Percentiles rank a stretch among this genome's conserved stretches.
Conservation (phyloP, 2,797 vertebrate genomes). For the Pithecia hirsuta region DNA sequence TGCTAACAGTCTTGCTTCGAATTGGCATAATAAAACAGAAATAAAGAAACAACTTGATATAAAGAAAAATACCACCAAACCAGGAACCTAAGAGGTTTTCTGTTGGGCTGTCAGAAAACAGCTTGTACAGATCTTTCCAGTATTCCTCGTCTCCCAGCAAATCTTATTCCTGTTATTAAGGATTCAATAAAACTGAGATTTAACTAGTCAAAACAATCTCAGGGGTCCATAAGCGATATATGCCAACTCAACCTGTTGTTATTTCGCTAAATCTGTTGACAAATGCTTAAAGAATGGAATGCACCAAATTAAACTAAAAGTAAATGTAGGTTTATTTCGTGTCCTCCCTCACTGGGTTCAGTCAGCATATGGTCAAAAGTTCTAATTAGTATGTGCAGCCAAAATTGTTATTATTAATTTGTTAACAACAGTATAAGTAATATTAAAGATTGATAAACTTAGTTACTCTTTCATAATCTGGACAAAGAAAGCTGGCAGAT, state of each 20-base stretch:
- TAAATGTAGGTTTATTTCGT: not conserved
- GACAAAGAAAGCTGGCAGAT: conserved; percentile 42
- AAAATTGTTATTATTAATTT: conserved; percentile 11
- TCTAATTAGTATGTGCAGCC: not conserved
- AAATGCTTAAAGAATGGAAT: not conserved
- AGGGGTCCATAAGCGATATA: not conserved
- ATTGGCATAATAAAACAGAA: conserved; percentile 82
- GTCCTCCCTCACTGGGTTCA: not conserved
- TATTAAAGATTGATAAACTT: conserved; percentile 80
- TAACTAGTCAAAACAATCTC: conserved; percentile 26
- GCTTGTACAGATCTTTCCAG: not conserved
- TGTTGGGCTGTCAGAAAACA: conserved; percentile 81
- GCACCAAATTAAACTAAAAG: not conserved
- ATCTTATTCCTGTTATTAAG: not conserved
- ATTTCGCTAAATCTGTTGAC: not conserved
- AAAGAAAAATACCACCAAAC: conserved; percentile 81
- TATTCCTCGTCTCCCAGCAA: not conserved
- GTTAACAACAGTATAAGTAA: conserved; percentile 61
- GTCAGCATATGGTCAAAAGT: not conserved
- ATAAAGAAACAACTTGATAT: conserved; percentile 83
- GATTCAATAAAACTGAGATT: conserved; percentile 28
- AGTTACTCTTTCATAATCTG: conserved; percentile 80
- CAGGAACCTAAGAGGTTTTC: conserved; percentile 76
- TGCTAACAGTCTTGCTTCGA: conserved; percentile 78
- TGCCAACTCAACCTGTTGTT: not conserved